phyloP scores from a whole-genome alignment of 2,797 vertebrate genomes.

The Anas acuta region DNA sequence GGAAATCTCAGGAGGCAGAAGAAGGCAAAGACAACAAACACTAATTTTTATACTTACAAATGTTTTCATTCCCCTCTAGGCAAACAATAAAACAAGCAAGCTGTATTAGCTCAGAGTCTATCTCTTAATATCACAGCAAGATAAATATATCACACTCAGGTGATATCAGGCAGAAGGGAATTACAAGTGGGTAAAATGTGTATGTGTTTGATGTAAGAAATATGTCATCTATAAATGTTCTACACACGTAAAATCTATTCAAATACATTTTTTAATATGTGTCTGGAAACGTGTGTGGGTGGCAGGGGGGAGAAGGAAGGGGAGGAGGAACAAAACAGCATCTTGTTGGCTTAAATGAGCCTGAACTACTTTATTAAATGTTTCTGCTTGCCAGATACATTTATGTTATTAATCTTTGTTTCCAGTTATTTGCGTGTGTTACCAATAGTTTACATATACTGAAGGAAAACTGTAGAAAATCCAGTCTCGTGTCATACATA shows the following conservation, averaged over 20 bases:
- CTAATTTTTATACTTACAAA: conserved; percentile 35
- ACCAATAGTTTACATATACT: background rate
- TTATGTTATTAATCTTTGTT: background rate
- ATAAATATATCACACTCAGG: background rate
- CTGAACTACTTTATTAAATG: background rate
- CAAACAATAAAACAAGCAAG: background rate
- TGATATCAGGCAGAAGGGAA: conserved; percentile 3
- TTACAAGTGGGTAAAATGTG: background rate
- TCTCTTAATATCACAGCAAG: background rate
- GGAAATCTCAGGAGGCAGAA: background rate
- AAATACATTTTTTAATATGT: background rate
- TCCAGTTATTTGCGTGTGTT: background rate
- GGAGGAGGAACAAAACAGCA: background rate
- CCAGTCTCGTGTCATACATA: background rate
- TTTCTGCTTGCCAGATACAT: background rate
- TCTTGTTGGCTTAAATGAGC: background rate
- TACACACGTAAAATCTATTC: background rate
- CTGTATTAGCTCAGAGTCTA: background rate
- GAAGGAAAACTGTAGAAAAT: background rate
- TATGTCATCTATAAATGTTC: background rate
- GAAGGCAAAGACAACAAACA: conserved; percentile 21
- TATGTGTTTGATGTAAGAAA: background rate
- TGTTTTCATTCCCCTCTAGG: background rate
- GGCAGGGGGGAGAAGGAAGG: too few relatives aligned
- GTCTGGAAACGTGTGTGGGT: background rate